Base-by-base conservation (phyloP, 2,113 vertebrate genomes). In the Podiceps cristatus region DNA sequence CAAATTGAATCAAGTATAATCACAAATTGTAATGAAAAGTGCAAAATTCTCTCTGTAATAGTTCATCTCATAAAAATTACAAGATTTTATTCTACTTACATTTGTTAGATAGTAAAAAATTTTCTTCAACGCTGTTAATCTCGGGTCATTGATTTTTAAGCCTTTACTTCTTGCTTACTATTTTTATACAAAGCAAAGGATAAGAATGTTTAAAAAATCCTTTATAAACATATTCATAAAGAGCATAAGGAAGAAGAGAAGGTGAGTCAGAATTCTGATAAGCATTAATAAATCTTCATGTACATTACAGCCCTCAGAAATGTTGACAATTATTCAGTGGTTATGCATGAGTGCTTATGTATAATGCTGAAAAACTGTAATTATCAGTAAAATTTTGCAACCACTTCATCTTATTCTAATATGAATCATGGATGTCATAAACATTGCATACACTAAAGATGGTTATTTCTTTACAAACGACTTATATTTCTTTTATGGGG, bases 21-120 rank as follows among this genome's bases (percentile, higher is more conserved):
- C 71, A 97, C 97, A 76, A 76, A 98, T 97, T 96, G 98, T 97
- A 94, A 98, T 98, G 87, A 92, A 81, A 88, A 59, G 29, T 82
- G 67, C 60, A 86, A 91, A 59, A 93, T 58, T 84, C 78, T 87
- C 59, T 91, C 90, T 84, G 93, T 95, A 93, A 91, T 78, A 82
- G 12, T 37, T 79, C 12, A 88, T 31, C 55, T 96, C 73, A 72
- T 56, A 84, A 95, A 96, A 96, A 82, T 79, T 86, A 49, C 49
- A 56, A 68, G 37, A 35, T 92, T 92, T 90, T 73, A 50, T 74
- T 95, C 76, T 9, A 73, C 49, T 85, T 88, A 82, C 62, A 88
- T 94, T 47, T 66, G 45, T 81, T 89, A 80, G 44, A 33, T 58
- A 40, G 52, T 88, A 68, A 76, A 79, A 68, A 73, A 91, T 71